Percentiles rank a stretch among this genome's conserved stretches.
Evolutionary conservation across 2,797 vertebrate species (phyloP).

Genomic region (Scolopax rusticola): DNA sequence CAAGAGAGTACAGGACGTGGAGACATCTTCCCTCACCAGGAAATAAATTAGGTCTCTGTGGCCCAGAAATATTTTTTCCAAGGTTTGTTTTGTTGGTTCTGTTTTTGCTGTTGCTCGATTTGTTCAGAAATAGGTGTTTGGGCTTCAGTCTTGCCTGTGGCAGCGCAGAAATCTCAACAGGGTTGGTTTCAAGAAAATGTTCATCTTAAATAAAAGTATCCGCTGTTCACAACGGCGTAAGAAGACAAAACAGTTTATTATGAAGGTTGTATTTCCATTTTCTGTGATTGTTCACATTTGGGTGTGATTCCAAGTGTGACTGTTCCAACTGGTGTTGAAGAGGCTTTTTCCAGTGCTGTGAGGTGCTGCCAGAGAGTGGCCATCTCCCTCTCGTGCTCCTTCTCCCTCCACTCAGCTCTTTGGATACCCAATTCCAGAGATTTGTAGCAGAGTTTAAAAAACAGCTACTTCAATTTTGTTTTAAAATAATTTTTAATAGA

Average conservation of each 20-base stretch:
- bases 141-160: neutral
- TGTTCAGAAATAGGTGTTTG: neutral
- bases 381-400: neutral
- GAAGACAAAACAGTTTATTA: neutral
- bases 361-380: neutral
- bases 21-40: constrained; percentile 15
- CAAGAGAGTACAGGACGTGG: constrained; percentile 8
- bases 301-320: neutral
- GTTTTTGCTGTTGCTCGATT: neutral
- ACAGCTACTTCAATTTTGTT: neutral
- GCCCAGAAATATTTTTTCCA: neutral
- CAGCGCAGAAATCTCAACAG: neutral
- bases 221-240: neutral
- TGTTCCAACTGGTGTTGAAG: neutral
- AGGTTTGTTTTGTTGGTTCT: neutral
- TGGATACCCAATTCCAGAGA: neutral
- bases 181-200: neutral
- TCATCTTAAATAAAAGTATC: neutral
- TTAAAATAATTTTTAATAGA: neutral
- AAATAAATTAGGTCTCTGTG: constrained; percentile 36
- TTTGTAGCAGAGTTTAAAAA: neutral
- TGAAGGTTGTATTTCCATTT: constrained; percentile 12
- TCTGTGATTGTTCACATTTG: neutral
- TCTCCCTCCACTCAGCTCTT: neutral
- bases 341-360: neutral